Percentiles rank a stretch among this genome's conserved stretches.
These are phyloP conservation scores for Crotalus viridis DNA, from an alignment of 2,113 vertebrate genomes.

Conservation along the genomic window DNA sequence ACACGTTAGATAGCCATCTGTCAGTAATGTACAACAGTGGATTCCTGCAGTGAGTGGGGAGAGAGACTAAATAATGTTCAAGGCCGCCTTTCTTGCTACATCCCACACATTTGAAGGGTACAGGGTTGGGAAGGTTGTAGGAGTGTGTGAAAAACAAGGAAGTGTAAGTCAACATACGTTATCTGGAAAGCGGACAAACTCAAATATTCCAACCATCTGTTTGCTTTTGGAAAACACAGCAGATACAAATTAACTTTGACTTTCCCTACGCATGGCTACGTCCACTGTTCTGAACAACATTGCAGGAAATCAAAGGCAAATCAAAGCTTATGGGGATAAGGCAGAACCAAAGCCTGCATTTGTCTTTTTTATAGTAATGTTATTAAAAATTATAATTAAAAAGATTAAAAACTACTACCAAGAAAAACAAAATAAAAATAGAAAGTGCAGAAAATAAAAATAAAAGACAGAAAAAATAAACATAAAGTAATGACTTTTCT, in stretches of 20 bases:
- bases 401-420: not conserved
- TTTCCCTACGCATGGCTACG: slow-evolving; percentile 13
- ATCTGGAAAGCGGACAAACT: slow-evolving; percentile 14
- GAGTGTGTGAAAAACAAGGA: not conserved
- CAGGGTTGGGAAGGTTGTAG: not conserved
- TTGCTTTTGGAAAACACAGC: slow-evolving; percentile 17
- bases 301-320: not conserved
- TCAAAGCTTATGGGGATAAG: slow-evolving; percentile 2
- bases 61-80: not conserved
- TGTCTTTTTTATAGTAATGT: not conserved
- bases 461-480: not conserved
- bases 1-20: not conserved
- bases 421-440: not conserved
- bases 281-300: not conserved
- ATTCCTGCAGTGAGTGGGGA: not conserved
- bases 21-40: not conserved
- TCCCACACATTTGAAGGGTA: not conserved
- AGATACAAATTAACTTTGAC: slow-evolving; percentile 35
- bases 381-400: not conserved
- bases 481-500: not conserved
- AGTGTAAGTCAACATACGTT: not conserved
- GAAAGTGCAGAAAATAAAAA: not conserved
- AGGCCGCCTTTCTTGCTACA: not conserved
- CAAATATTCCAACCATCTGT: slow-evolving; percentile 14
- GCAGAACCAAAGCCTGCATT: not conserved